A percentile compares a stretch with the other conserved stretches of the same genome.
Conservation (phyloP, 2,888 invertebrate species). For the Trissolcus brochymenae region DNA sequence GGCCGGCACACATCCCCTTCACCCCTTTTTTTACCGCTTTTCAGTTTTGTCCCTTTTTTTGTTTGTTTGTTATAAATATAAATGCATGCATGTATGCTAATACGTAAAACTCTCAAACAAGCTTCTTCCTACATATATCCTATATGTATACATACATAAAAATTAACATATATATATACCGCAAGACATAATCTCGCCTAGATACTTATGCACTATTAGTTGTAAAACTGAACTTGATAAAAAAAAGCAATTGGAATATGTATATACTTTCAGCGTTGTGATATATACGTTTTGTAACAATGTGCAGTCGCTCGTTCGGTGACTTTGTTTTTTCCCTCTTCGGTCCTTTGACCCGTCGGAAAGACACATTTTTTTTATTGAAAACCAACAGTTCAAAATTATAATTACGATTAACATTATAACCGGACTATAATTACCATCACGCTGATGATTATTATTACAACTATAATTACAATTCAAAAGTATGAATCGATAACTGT, state of each 20-base stretch:
- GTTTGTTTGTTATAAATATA: slow-evolving; percentile 19
- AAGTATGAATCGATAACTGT: too few relatives aligned
- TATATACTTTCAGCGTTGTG: slow-evolving; percentile 35
- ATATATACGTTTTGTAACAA: slow-evolving; percentile 32
- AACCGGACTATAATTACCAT: too few relatives aligned
- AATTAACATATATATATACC: slow-evolving; percentile 20
- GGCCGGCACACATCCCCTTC: too few relatives aligned
- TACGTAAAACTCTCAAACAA: slow-evolving; percentile 29
- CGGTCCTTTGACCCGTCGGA: background rate
- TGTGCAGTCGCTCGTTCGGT: slow-evolving; percentile 15
- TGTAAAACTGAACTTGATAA: slow-evolving; percentile 37
- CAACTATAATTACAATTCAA: too few relatives aligned
- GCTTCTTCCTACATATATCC: slow-evolving; percentile 29
- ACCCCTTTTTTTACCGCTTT: slow-evolving; percentile 15
- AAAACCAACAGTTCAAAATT: too few relatives aligned
- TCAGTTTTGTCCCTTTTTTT: background rate
- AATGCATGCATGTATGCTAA: slow-evolving; percentile 50
- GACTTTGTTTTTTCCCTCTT: background rate
- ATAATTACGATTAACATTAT: too few relatives aligned
- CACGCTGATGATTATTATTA: too few relatives aligned
- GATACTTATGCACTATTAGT: slow-evolving; percentile 38
- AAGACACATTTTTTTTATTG: too few relatives aligned
- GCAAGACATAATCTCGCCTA: slow-evolving; percentile 27
- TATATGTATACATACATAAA: slow-evolving; percentile 44
- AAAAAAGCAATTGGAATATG: slow-evolving; percentile 46